phyloP scores from a whole-genome alignment of 1,140 invertebrate genomes.

The Drosophila biarmipes region DNA sequence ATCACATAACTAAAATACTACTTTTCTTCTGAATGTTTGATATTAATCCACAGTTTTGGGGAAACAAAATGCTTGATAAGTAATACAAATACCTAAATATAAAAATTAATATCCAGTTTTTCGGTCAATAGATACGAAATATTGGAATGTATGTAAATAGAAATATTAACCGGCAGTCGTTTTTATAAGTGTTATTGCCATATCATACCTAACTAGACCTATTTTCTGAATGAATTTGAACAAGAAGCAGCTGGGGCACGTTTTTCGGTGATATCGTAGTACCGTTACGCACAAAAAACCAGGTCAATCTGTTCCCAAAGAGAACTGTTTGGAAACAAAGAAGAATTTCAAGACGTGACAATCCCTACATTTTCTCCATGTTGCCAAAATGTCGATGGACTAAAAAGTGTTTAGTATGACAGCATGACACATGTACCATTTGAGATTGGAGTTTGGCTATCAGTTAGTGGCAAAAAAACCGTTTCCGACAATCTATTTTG shows the following conservation, averaged over 20 bases:
- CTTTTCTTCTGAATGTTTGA: no score
- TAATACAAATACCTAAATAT: no score
- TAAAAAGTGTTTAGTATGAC: slow-evolving; percentile 1
- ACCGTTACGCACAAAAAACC: slow-evolving; percentile 5
- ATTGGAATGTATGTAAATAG: no score
- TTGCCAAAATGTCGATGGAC: slow-evolving; percentile 33
- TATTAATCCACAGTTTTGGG: no score
- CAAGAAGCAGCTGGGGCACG: slow-evolving; percentile 14
- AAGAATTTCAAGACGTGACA: slow-evolving; percentile 33
- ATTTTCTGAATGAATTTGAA: slow-evolving; percentile 38
- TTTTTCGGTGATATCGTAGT: slow-evolving; percentile 7
- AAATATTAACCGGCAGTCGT: neutral
- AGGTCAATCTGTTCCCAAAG: neutral
- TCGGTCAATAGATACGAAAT: no score
- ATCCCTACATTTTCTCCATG: neutral
- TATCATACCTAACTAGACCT: slow-evolving; percentile 12
- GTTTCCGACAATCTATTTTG: neutral
- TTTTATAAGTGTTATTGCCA: neutral
- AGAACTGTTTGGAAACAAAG: slow-evolving; percentile 25
- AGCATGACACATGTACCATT: slow-evolving; percentile 10
- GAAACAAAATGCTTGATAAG: no score
- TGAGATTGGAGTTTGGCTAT: neutral
- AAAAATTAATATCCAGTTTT: no score
- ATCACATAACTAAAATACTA: no score
- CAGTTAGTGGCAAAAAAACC: slow-evolving; percentile 5